These are phyloP conservation scores for Saxidomus purpurata DNA, from an alignment of 1,140 invertebrate species.

Conservation along the genomic window DNA sequence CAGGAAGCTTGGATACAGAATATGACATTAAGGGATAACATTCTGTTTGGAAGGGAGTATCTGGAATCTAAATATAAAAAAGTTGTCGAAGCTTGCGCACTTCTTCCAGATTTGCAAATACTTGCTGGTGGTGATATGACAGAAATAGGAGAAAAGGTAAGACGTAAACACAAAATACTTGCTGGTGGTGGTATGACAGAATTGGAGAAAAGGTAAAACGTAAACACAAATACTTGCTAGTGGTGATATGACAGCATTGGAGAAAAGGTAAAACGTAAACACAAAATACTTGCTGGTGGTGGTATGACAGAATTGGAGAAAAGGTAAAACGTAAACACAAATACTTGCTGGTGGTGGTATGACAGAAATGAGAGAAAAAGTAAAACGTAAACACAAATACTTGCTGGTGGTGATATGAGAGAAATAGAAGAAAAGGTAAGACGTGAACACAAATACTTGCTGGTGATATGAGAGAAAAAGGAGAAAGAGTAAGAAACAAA, in stretches of 20 bases:
- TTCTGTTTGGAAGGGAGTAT: constrained; percentile 90
- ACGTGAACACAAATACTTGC: constrained; percentile 89
- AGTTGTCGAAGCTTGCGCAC: constrained; percentile 87
- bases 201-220: too few relatives aligned
- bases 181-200: too few relatives aligned
- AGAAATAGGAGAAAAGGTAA: constrained; percentile 84
- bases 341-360: constrained; percentile 90
- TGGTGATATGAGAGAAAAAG: too few relatives aligned
- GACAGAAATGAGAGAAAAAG: constrained; percentile 87
- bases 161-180: too few relatives aligned
- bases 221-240: constrained; percentile 89
- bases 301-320: too few relatives aligned
- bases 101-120: constrained; percentile 91
- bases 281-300: too few relatives aligned
- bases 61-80: constrained; percentile 86
- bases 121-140: constrained; percentile 90
- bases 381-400: constrained; percentile 42
- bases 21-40: constrained; percentile 92
- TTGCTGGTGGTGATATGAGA: too few relatives aligned
- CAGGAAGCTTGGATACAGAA: constrained; percentile 95
- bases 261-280: constrained; percentile 75
- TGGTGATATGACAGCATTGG: constrained; percentile 89
- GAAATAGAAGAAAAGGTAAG: too few relatives aligned
- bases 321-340: too few relatives aligned
- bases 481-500: too few relatives aligned